Base-by-base conservation (phyloP, 1,140 invertebrate genomes). In the Solenopsis fugax region DNA sequence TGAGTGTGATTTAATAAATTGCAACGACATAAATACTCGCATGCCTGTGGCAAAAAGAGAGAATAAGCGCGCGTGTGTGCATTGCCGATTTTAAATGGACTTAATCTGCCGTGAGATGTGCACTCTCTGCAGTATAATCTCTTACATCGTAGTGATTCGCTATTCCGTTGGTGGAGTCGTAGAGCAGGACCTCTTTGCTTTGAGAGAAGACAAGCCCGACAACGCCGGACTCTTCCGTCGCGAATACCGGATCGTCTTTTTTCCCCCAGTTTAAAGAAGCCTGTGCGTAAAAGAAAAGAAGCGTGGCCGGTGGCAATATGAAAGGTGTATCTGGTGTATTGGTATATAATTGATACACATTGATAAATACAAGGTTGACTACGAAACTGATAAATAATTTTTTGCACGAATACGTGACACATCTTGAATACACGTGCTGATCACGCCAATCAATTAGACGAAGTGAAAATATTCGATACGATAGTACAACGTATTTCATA, bases 191-290 rank as follows among this genome's bases (percentile, higher is more conserved):
- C 95, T 98, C 98, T 96, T 98, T 98, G 94, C 97, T 98, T 95
- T 98, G 98, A 94, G 98, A 97, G 96, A 98, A 98, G 94, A 98
- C 98, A 3, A 98, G 96, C 0, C 98, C 98, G 21, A 98, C 97
- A 0, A 98, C 97, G 75, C 97, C 97, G 64, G 97, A 97, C 92
- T 98, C 98, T 88, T 98, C 97, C 10, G 97, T 97, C 37, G 97
- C 97, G 92, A 97, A 98, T 5, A 98, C 97, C 10, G 97, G 97
- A 88, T 98, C 97, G 91, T 97, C 97, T 91, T 97, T 97, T 93
- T 98, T 98, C 80, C 96, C 96, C 96, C 97, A 98, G 93, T 98
- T 97, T 93, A 98, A 96, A 87, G 97, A 97, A 87, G 97, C 97
- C 96, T 96, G 76, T 48, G 34, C 21, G 78, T 37, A 81, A 52